Base-by-base conservation (phyloP, 53 echinoderm and acorn worm genomes). In the Hippasteria phrygiana region DNA sequence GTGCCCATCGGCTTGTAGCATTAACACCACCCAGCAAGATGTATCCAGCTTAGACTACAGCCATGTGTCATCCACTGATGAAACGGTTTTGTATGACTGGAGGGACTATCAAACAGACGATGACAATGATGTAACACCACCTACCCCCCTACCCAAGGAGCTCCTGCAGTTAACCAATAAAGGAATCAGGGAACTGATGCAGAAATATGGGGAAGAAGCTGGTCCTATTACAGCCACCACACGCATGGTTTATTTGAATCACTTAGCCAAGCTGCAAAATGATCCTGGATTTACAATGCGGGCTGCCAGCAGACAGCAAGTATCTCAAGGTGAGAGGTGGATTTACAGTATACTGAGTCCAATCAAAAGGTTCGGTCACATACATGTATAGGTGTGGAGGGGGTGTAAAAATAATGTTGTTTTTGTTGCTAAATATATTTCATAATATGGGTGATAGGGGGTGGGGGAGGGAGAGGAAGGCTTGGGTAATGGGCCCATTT, bases 171-270 rank as follows among this genome's bases (percentile, higher is more conserved):
- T 97, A n/a, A 66, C 90, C 9, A 83, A 92, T 64, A 75, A 70
- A 13, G 91, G 90, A 32, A 81, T 97, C 24, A 55, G 73, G 48
- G 63, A 74, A 38, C 70, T 81, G 27, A 80, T 97, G 62, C 71
- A 37, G 63, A 75, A 81, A 11, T 89, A 80, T 46, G 97, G 97
- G 4, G 94, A 95, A 47, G 87, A 92, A 38, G 90, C 93, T 37
- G 97, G 97, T 14, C 97, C 97, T 5, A 81, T 97, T n/a, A 97
- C 95, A 2, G 43, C 88, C 36, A 97, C 94, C 0, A 97, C 97
- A 18, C 88, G 94, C 6, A 90, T 88, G 71, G 94, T 97, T n/a
- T 97, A 97, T 47, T 87, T 93, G 17, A 84, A 90, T 24, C 75
- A 90, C 14, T 91, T 97, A 20, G 70, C 83, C 7, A 93, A 89